Evolutionary conservation across 2,888 invertebrate genomes (phyloP), one percentile per base, ranked within the genome.

Genomic region (Pollenia angustigena): DNA sequence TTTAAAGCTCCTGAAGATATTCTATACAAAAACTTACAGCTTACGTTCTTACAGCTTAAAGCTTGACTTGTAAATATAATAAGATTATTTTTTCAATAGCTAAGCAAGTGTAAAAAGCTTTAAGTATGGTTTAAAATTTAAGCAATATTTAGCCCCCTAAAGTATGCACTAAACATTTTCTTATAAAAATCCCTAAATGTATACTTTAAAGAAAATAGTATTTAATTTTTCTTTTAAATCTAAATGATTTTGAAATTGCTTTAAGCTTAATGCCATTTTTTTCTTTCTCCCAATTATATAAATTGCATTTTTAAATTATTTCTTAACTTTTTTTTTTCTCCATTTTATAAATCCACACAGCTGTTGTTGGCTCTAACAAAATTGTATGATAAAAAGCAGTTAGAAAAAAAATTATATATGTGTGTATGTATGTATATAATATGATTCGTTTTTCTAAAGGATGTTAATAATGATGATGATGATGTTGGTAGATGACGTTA

Each of bases 401-500:
- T 40, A 6, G n/a, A 79, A 48, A 60, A 23, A 23, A 69, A 72
- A 18, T 52, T 50, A 32, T 48, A 50, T 80, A 32, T 64, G 1
- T 66, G 12, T 64, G 48, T 66, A 40, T 74, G 23, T 42, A 64
- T 48, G 8, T 50, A 46, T 44, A 23, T 74, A 40, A 72, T 66
- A 71, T 56, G 44, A 64, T 54, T 60, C 69, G 62, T 56, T 56
- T 76, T 60, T 14, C 14, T 62, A 69, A 54, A 82, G 74, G 82
- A 85, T 85, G 81, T 68, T 88, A 88, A 88, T 90, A 82, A 85
- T 81, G 64, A 80, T 74, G 76, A 74, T 75, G 64, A 89, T 89
- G 89, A 90, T 91, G 91, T 91, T 91, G 91, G 91, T 90, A 92
- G 92, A 90, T 91, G 92, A 92, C 93, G 93, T 93, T 93, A 92